Evolutionary conservation across 2,888 invertebrate genomes (phyloP).

Genomic region (Gisinianus flammeolus): DNA sequence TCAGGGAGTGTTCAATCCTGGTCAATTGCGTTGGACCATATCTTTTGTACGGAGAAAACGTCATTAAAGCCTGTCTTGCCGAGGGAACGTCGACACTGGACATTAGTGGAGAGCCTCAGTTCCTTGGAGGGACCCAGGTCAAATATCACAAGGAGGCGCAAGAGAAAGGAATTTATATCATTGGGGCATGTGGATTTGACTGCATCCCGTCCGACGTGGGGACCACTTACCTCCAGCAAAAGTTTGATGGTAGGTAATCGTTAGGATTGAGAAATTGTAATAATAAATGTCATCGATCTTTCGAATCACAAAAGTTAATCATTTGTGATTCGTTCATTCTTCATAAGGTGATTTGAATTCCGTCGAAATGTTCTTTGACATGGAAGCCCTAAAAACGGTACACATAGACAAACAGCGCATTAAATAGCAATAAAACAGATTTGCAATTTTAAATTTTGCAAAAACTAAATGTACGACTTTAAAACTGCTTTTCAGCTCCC

Average conservation of each 20-base stretch:
- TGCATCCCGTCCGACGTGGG: constrained; percentile 90
- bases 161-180: constrained; percentile 78
- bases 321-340: too few relatives aligned
- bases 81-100: constrained; percentile 85
- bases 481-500: not conserved
- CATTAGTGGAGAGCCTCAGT: constrained; percentile 80
- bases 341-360: constrained; percentile 80
- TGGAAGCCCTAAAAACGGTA: not conserved
- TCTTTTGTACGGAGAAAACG: constrained; percentile 83
- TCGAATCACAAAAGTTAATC: too few relatives aligned
- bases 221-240: constrained; percentile 73
- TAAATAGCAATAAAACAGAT: too few relatives aligned
- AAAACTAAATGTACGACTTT: too few relatives aligned
- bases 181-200: constrained; percentile 93
- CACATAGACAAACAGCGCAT: too few relatives aligned
- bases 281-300: too few relatives aligned
- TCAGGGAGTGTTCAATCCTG: constrained; percentile 75
- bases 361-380: constrained; percentile 68
- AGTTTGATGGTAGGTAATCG: constrained; percentile 75
- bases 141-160: constrained; percentile 76
- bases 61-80: constrained; percentile 85
- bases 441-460: too few relatives aligned
- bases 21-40: constrained; percentile 94
- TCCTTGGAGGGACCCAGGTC: constrained; percentile 82
- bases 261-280: too few relatives aligned